phyloP scores from a whole-genome alignment of 2,113 vertebrate genomes.

The Crotalus helleri region DNA sequence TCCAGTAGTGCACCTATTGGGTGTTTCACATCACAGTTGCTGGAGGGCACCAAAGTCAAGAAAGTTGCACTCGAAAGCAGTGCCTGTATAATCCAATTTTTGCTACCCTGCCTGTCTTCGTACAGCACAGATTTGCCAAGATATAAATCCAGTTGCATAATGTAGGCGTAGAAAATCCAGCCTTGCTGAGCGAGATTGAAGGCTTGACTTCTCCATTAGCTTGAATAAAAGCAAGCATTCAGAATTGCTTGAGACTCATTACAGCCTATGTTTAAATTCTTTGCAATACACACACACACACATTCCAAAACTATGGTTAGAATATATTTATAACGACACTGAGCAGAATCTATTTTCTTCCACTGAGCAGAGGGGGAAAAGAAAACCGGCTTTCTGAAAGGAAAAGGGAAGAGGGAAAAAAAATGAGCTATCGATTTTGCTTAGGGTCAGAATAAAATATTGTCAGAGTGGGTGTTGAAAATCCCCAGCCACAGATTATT shows the following conservation, averaged over 20 bases:
- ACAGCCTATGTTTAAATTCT: slow-evolving; percentile 56
- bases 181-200: slow-evolving; percentile 55
- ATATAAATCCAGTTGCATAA: slow-evolving; percentile 15
- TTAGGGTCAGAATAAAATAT: slow-evolving; percentile 68
- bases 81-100: neutral
- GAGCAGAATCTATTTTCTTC: slow-evolving; percentile 62
- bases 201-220: slow-evolving; percentile 64
- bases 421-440: slow-evolving; percentile 62
- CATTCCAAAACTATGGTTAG: slow-evolving; percentile 59
- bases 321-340: slow-evolving; percentile 63
- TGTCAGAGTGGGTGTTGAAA: slow-evolving; percentile 59
- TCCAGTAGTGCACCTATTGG: neutral
- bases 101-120: neutral
- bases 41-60: neutral
- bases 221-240: slow-evolving; percentile 65
- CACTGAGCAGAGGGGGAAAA: slow-evolving; percentile 22
- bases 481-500: slow-evolving; percentile 54
- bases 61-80: neutral
- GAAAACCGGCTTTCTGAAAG: slow-evolving; percentile 60
- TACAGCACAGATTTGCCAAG: neutral
- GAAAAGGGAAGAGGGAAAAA: slow-evolving; percentile 40
- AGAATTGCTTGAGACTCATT: slow-evolving; percentile 63
- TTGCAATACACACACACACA: slow-evolving; percentile 2
- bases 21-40: neutral
- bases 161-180: neutral